Evolutionary conservation across 2,797 vertebrate species (phyloP).

Genomic region (Melanitta fusca): DNA sequence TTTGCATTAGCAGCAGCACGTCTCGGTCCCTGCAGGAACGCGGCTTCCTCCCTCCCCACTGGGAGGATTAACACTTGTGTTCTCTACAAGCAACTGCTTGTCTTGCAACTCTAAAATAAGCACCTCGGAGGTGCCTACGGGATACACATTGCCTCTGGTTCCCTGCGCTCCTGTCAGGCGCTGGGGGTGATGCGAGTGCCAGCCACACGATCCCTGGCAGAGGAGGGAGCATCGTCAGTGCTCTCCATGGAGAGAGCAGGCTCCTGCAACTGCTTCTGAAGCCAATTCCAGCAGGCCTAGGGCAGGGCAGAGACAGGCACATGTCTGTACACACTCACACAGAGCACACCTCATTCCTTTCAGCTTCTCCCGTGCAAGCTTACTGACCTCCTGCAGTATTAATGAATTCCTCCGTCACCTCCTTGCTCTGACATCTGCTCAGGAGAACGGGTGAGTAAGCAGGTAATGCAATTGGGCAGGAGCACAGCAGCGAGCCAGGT

Average conservation of each 20-base stretch:
- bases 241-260: not conserved
- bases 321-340: not conserved
- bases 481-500: slow-evolving; percentile 59
- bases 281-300: not conserved
- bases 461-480: slow-evolving; percentile 75
- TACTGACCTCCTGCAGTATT: slow-evolving; percentile 66
- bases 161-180: slow-evolving; percentile 30
- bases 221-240: fast-evolving
- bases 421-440: slow-evolving; percentile 75
- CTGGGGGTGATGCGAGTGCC: slow-evolving; percentile 38
- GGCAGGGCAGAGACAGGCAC: not conserved
- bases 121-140: slow-evolving; percentile 31
- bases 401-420: slow-evolving; percentile 75
- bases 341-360: slow-evolving; percentile 53
- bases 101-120: slow-evolving; percentile 59
- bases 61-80: slow-evolving; percentile 49
- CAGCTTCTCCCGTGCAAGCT: slow-evolving; percentile 16
- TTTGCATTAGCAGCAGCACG: slow-evolving; percentile 13
- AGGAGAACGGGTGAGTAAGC: slow-evolving; percentile 75
- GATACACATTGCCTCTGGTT: slow-evolving; percentile 27
- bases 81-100: slow-evolving; percentile 66
- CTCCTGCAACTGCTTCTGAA: slow-evolving; percentile 23
- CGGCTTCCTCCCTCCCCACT: not conserved
- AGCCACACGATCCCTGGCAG: not conserved
- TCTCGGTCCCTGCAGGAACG: slow-evolving; percentile 35